phyloP scores from a whole-genome alignment of 1,140 invertebrate species.

The Atta cephalotes region DNA sequence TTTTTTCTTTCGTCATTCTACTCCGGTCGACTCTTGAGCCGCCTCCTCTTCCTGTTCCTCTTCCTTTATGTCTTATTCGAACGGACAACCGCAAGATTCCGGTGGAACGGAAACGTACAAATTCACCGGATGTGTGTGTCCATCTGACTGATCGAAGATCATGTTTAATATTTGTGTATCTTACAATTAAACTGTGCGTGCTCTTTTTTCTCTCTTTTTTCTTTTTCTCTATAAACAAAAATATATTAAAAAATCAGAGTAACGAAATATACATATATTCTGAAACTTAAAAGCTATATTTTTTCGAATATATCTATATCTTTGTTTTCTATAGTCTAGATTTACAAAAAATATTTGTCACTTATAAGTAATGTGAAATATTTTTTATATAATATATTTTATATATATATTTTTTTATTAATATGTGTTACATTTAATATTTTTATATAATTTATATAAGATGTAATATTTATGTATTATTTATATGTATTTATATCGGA shows the following conservation, averaged over 20 bases:
- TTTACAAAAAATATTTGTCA: not conserved
- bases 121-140: slow-evolving; percentile 9
- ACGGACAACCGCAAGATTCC: slow-evolving; percentile 40
- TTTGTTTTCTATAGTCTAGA: not conserved
- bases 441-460: not conserved
- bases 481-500: not conserved
- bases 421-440: no score
- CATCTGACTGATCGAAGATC: slow-evolving; percentile 11
- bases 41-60: slow-evolving; percentile 19
- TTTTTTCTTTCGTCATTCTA: slow-evolving; percentile 14
- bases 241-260: not conserved
- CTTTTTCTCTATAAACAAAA: not conserved
- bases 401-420: no score
- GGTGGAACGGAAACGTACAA: slow-evolving; percentile 37
- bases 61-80: slow-evolving; percentile 19
- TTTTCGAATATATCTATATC: not conserved
- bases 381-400: not conserved
- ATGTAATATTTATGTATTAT: not conserved
- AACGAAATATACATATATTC: slow-evolving; percentile 5
- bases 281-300: not conserved
- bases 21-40: slow-evolving; percentile 26
- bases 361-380: not conserved
- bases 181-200: not conserved
- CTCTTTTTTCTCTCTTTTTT: no score
- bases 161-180: not conserved